Percentiles rank a stretch among this genome's conserved stretches.
Evolutionary conservation across 2,113 vertebrate genomes (phyloP).

Genomic region (Phoenicopterus ruber): DNA sequence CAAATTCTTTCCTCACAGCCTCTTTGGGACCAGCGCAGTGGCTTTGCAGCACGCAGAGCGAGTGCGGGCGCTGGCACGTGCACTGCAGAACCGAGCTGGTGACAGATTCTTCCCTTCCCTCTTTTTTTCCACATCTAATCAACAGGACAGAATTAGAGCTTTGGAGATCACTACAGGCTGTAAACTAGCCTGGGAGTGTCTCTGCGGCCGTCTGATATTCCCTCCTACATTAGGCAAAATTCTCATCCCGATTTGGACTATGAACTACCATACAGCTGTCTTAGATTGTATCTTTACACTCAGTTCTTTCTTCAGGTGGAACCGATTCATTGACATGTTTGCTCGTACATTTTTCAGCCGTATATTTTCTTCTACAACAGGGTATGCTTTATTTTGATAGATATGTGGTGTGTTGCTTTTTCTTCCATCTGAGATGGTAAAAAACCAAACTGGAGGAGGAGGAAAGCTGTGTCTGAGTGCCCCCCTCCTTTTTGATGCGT

Average conservation of each 20-base stretch:
- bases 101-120: neutral
- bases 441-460: neutral
- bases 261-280: neutral
- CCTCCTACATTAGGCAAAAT: neutral
- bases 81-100: neutral
- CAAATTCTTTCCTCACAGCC: neutral
- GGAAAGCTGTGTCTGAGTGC: neutral
- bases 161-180: neutral
- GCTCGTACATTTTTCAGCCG: fast-evolving
- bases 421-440: neutral
- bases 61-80: neutral
- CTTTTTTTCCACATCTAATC: neutral
- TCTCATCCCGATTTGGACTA: neutral
- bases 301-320: neutral
- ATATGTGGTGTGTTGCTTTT: neutral
- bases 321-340: neutral
- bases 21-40: neutral
- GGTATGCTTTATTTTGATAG: neutral
- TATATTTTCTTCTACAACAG: neutral
- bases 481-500: neutral
- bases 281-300: neutral
- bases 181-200: neutral
- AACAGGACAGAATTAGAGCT: neutral
- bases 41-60: fast-evolving
- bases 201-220: neutral